Base-by-base conservation (phyloP, 2,797 vertebrate genomes). In the Sebastes dallii region DNA sequence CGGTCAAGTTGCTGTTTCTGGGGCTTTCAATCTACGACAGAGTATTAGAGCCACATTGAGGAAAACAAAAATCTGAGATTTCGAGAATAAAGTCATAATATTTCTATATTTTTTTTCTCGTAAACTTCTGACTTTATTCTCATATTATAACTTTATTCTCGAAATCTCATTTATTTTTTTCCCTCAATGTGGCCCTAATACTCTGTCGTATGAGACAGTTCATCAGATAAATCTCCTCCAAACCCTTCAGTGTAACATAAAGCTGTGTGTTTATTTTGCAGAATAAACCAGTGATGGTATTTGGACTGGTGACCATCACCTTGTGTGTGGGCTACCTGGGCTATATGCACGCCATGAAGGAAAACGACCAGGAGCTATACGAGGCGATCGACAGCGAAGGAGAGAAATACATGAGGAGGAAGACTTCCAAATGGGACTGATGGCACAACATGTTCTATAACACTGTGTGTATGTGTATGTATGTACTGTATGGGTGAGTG, bases 221-320 rank as follows among this genome's bases (percentile, higher is more conserved):
- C 16, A 30, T 24, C 25, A 20, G 24, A 36, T 69, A 8, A 30
- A 16, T 22, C 4, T 34, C 30, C n/a, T 25, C 14, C 50, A 55
- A 32, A 52, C 1, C 16, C 14, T 18, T 27, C 13, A 4, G 10
- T 39, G 16, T 60, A 20, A 71, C 36, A 24, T 3, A 1, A 3
- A 34, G 1, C 25, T 58, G 54, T 78, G 18, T 60, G 54, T 78
- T 27, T 87, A 1, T 74, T 82, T 84, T 83, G 56, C 96, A 99
- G 98, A 99, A 99, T 82, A 99, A 98, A 89, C 96, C 97, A 0
- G 91, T 99, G 89, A 99, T 99, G 98, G 96, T 86, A 3, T 97
- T 98, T 34, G 98, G 98, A 59, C 90, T 99, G 69, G 4, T 97
- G 74, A 92, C 94, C 58, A 91, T 99, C 90, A 97, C 96, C 0